phyloP scores from a whole-genome alignment of 2,797 vertebrate genomes.

The Uromys caudimaculatus region DNA sequence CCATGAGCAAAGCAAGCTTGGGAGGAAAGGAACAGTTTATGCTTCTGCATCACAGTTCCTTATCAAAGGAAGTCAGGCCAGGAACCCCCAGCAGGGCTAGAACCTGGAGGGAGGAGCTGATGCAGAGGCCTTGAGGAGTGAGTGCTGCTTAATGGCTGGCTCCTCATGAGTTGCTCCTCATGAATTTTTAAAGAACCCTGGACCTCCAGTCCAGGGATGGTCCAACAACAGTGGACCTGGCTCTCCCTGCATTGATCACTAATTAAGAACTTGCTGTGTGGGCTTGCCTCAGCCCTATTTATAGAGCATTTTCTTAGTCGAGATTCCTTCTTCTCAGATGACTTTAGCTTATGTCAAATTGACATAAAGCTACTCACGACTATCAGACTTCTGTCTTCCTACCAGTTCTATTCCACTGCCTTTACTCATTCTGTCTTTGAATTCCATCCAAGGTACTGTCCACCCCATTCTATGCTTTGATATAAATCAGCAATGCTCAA shows the following conservation, averaged over 20 bases:
- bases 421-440: background rate
- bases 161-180: background rate
- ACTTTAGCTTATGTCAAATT: too few relatives aligned
- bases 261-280: background rate
- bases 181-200: background rate
- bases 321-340: background rate
- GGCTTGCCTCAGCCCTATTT: background rate
- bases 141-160: background rate
- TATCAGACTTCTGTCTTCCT: too few relatives aligned
- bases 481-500: background rate
- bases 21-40: background rate
- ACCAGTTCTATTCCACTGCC: background rate
- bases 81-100: too few relatives aligned
- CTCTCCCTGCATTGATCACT: too few relatives aligned
- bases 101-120: background rate
- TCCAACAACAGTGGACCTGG: background rate
- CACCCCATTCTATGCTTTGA: background rate
- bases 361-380: background rate
- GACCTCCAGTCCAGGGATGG: background rate
- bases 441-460: background rate
- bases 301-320: background rate
- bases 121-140: background rate
- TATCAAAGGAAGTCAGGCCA: background rate
- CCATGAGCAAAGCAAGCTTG: background rate
- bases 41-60: background rate